Base-by-base conservation (phyloP, 2,797 vertebrate species). In the Diglossa cyanea region DNA sequence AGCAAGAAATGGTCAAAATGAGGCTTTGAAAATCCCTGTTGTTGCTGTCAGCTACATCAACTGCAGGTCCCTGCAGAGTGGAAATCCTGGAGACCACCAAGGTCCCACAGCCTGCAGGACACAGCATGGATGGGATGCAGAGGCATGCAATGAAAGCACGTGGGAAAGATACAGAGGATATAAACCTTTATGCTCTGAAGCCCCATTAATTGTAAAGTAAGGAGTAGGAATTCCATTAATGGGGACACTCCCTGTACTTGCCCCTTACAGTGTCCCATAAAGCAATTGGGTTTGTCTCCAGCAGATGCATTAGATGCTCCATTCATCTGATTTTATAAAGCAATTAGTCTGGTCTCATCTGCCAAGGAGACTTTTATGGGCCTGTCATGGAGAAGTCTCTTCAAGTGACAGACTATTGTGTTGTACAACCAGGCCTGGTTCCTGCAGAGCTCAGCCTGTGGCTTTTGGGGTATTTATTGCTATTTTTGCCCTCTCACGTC, bases 121-220 rank as follows among this genome's bases (percentile, higher is more conserved):
- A 48, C 13, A 2, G 16, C 5, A 8, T 6, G 66, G 28, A 4
- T 19, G 0, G 1, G 50, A 17, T 24, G 7, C 11, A 20, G 12
- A 44, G 0, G 7, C 7, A 8, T 17, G 11, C 28, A 20, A 9
- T 10, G 30, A 28, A 37, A 73, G 40, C 39, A 19, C 10, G 17
- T 1, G 23, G 28, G 7, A 55, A 8, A 7, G 16, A 42, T 21
- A 14, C 1, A 5, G 51, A 57, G 28, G 19, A 17, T 13, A 39
- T n/a, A 68, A 61, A 31, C n/a, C 51, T 70, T 79, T 8, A 51
- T 37, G 21, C 37, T 35, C 47, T 57, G 57, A 63, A 75, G 19
- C 40, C 37, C 30, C 26, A 13, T 23, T 72, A 54, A 68, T 75
- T 62, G 50, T 39, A 33, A 48, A 44, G 33, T n/a, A 87, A 87